phyloP scores from a whole-genome alignment of 2,113 vertebrate genomes.

The Acrocephalus kingi region DNA sequence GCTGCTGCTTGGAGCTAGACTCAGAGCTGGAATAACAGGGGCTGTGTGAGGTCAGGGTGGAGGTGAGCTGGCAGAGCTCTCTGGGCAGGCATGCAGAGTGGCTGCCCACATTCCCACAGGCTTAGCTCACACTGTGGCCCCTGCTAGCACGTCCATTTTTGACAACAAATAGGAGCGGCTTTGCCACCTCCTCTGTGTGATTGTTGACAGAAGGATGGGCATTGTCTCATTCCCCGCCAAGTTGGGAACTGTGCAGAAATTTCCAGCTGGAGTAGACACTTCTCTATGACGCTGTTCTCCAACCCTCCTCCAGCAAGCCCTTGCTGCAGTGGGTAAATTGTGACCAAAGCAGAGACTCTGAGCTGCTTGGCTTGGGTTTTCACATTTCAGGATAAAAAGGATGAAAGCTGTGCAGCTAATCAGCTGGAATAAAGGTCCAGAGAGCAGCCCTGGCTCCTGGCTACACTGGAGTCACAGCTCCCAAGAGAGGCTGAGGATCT shows the following conservation, averaged over 20 bases:
- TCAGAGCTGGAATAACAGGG: background rate
- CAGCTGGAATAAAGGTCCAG: background rate
- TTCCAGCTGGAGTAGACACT: background rate
- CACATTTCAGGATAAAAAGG: background rate
- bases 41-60: background rate
- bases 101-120: background rate
- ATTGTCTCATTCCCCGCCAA: background rate
- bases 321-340: background rate
- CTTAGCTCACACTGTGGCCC: background rate
- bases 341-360: background rate
- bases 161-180: background rate
- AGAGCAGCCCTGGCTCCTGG: background rate
- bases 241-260: background rate
- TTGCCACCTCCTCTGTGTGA: background rate
- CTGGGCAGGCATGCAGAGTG: background rate
- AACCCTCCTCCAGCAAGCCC: background rate
- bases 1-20: background rate
- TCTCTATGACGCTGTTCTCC: background rate
- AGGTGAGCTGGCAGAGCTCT: slow-evolving; percentile 17
- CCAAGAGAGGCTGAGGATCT: background rate
- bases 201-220: background rate
- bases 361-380: background rate
- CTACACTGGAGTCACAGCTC: background rate
- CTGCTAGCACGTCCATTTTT: background rate
- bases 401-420: background rate